Conservation (phyloP, 2,797 vertebrate species). For the Pipistrellus nathusii region DNA sequence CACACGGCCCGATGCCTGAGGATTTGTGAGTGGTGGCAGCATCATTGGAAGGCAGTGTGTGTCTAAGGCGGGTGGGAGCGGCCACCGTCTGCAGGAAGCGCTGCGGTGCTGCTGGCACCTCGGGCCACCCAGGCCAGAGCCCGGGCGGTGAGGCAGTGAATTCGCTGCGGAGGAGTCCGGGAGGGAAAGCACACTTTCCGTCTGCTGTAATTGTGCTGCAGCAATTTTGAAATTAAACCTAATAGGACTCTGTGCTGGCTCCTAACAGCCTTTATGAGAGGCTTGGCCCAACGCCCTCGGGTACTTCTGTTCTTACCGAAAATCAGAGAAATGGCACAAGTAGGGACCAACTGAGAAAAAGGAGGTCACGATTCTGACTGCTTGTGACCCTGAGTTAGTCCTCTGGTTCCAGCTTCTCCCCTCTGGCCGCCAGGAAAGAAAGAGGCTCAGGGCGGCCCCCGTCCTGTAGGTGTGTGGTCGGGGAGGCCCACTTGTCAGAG, state of each 20-base stretch:
- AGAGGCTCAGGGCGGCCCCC: background rate
- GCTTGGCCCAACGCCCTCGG: background rate
- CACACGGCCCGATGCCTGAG: background rate
- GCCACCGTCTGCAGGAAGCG: background rate
- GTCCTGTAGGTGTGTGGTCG: background rate
- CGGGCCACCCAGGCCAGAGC: background rate
- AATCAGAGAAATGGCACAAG: background rate
- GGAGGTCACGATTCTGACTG: background rate
- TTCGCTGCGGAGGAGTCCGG: background rate
- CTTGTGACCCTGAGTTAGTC: background rate
- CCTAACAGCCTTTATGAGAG: background rate
- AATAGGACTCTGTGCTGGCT: background rate
- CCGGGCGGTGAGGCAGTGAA: background rate
- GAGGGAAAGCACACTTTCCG: background rate
- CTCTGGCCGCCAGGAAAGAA: background rate
- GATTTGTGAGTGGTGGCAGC: too few relatives aligned
- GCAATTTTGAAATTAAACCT: constrained; percentile 28
- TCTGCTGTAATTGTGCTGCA: background rate
- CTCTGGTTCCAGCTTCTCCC: background rate
- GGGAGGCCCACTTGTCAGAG: constrained; percentile 21
- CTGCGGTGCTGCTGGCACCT: too few relatives aligned
- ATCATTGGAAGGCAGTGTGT: background rate
- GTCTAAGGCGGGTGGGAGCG: background rate
- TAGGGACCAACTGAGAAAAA: background rate
- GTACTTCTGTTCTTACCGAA: background rate